Percentiles rank a stretch among this genome's conserved stretches.
These are phyloP conservation scores for Heliconius sara DNA, from an alignment of 2,888 invertebrate species.

Conservation along the genomic window DNA sequence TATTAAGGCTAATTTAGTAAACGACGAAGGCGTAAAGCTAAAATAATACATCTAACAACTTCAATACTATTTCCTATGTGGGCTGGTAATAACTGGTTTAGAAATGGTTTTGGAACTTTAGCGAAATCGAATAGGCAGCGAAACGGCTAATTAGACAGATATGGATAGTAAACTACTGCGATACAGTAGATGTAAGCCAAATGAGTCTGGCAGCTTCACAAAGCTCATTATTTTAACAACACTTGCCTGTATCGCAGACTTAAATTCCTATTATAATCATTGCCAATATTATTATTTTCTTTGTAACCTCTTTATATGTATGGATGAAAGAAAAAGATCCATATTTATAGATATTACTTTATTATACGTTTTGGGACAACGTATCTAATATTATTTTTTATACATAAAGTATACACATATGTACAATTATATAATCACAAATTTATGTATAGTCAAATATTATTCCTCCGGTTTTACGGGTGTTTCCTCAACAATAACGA, in stretches of 20 bases:
- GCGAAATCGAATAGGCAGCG: slow-evolving; percentile 12
- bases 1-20: too few relatives aligned
- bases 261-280: neutral
- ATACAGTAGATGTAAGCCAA: slow-evolving; percentile 27
- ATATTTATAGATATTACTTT: neutral
- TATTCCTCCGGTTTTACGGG: slow-evolving; percentile 26
- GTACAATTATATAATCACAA: neutral
- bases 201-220: slow-evolving; percentile 26
- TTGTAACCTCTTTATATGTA: neutral
- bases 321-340: neutral
- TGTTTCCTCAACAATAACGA: slow-evolving; percentile 36
- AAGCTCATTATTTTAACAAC: slow-evolving; percentile 18
- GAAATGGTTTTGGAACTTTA: slow-evolving; percentile 20
- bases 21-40: neutral
- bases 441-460: neutral
- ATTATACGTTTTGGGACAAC: neutral
- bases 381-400: neutral
- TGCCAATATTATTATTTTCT: neutral
- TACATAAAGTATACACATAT: neutral
- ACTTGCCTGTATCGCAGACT: neutral
- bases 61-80: neutral
- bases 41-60: neutral
- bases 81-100: slow-evolving; percentile 26
- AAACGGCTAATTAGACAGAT: slow-evolving; percentile 17
- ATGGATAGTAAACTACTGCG: slow-evolving; percentile 21